These are phyloP conservation scores for Agrotis puta DNA, from an alignment of 2,888 invertebrate species.

Conservation along the genomic window DNA sequence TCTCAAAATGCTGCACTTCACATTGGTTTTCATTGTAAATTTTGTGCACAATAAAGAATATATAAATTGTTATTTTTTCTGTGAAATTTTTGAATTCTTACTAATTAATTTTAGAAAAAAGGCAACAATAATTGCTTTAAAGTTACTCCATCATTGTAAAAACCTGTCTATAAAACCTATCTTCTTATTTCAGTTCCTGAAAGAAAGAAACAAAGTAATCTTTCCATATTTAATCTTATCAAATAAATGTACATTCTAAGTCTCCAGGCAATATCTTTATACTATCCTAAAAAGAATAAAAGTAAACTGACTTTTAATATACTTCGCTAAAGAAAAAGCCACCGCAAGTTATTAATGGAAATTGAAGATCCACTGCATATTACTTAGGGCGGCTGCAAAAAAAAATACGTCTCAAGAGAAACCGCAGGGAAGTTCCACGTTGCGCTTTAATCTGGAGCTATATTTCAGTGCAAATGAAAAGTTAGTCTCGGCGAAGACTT, in stretches of 20 bases:
- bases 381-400: slow-evolving; percentile 65
- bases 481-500: slow-evolving; percentile 86
- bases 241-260: slow-evolving; percentile 8
- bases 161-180: not conserved
- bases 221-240: not conserved
- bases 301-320: slow-evolving; percentile 37
- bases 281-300: slow-evolving; percentile 8
- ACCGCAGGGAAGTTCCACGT: slow-evolving; percentile 87
- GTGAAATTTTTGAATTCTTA: too few relatives aligned
- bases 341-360: slow-evolving; percentile 63
- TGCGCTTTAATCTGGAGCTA: slow-evolving; percentile 88
- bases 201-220: not conserved
- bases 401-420: slow-evolving; percentile 82
- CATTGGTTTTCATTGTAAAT: too few relatives aligned
- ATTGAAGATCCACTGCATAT: slow-evolving; percentile 74
- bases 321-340: slow-evolving; percentile 37
- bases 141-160: too few relatives aligned
- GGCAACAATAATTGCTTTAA: too few relatives aligned
- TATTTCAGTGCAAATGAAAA: slow-evolving; percentile 91
- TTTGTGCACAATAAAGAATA: too few relatives aligned
- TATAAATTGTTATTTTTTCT: too few relatives aligned
- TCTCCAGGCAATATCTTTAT: slow-evolving; percentile 5
- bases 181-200: not conserved
- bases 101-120: too few relatives aligned
- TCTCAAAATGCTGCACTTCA: too few relatives aligned